Conservation (phyloP, 2,888 invertebrate species). For the Sinopyrophorus schimmeli region DNA sequence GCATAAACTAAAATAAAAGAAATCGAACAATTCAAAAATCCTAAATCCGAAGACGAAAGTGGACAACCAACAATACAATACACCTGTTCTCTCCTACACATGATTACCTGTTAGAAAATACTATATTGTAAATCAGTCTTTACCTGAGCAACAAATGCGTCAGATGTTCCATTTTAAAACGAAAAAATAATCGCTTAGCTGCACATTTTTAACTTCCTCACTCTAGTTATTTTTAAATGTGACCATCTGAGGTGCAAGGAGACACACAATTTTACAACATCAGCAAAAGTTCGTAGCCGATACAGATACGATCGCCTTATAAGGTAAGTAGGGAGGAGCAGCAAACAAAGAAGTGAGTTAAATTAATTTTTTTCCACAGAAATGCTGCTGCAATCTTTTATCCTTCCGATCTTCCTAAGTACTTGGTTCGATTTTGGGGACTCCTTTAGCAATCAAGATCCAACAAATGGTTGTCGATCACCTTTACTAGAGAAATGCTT, state of each 20-base stretch:
- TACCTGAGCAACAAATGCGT: slow-evolving; percentile 24
- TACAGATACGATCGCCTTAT: slow-evolving; percentile 10
- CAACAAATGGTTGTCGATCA: slow-evolving; percentile 5
- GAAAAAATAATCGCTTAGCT: slow-evolving; percentile 9
- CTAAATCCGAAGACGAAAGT: too few relatives aligned
- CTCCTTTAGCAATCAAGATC: too few relatives aligned
- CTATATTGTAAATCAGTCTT: slow-evolving; percentile 26
- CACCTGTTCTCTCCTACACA: slow-evolving; percentile 18
- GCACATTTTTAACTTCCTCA: slow-evolving; percentile 11
- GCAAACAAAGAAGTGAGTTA: slow-evolving; percentile 5
- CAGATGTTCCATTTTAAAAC: slow-evolving; percentile 26
- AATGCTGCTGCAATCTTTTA: too few relatives aligned
- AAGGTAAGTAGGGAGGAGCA: slow-evolving; percentile 17
- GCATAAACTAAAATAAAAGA: too few relatives aligned
- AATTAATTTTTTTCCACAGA: background rate
- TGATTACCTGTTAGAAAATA: slow-evolving; percentile 13
- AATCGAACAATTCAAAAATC: too few relatives aligned
- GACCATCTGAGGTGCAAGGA: too few relatives aligned
- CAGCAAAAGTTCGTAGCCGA: too few relatives aligned
- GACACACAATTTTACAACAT: too few relatives aligned
- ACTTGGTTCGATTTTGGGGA: too few relatives aligned
- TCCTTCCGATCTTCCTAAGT: too few relatives aligned
- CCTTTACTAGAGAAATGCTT: slow-evolving; percentile 53
- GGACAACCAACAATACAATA: slow-evolving; percentile 17
- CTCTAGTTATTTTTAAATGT: slow-evolving; percentile 7